phyloP scores from a whole-genome alignment of 92 coral and sea anemone genomes.

The Epizoanthus illoricatus region DNA sequence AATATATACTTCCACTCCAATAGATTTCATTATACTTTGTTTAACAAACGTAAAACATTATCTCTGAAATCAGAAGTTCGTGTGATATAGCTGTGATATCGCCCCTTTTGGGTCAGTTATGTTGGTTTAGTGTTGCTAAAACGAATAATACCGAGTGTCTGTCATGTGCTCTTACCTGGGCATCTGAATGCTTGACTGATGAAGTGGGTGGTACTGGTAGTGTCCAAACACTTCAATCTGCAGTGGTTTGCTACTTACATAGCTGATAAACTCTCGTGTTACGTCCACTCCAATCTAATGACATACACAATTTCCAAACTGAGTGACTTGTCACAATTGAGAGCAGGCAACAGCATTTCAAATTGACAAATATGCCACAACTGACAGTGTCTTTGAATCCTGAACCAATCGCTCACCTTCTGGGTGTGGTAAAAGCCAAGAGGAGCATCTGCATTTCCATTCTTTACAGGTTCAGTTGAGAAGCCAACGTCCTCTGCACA shows the following conservation, averaged over 20 bases:
- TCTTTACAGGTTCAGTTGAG: conserved; percentile 83
- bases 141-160: background rate
- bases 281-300: conserved; percentile 82
- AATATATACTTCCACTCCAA: too few species aligned
- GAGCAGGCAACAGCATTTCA: background rate
- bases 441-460: conserved; percentile 45
- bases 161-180: conserved; percentile 39
- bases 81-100: too few species aligned
- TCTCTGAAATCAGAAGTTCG: too few species aligned
- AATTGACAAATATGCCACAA: background rate
- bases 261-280: conserved; percentile 75
- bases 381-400: too few species aligned
- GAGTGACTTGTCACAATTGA: background rate
- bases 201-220: conserved; percentile 78
- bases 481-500: conserved; percentile 86
- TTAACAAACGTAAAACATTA: too few species aligned
- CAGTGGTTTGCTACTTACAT: conserved; percentile 83
- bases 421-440: conserved; percentile 66
- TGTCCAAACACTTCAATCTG: conserved; percentile 97
- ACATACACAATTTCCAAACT: background rate
- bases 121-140: background rate
- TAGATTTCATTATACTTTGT: too few species aligned
- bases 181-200: conserved; percentile 58
- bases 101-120: too few species aligned
- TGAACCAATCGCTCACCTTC: conserved; percentile 51